Evolutionary conservation across 2,113 vertebrate genomes (phyloP).

Genomic region (Psettodes erumei): DNA sequence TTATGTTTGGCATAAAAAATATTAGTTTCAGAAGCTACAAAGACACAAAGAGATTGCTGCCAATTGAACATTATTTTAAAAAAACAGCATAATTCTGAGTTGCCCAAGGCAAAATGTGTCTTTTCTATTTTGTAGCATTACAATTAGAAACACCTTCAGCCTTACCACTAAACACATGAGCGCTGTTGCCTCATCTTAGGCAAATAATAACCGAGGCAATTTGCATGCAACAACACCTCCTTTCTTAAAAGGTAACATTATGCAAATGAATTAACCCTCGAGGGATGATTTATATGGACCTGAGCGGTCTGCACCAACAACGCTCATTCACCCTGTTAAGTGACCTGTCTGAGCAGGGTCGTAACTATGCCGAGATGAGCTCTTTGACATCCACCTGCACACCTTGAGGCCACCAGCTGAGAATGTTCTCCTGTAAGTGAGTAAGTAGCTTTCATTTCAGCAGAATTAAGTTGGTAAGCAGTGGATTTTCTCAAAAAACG

Average conservation of each 20-base stretch:
- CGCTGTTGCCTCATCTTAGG: slow-evolving; percentile 38
- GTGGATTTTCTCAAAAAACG: neutral
- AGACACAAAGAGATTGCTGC: neutral
- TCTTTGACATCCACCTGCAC: slow-evolving; percentile 6
- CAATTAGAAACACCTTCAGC: slow-evolving; percentile 49
- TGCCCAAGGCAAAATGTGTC: too few relatives aligned
- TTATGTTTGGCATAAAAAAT: slow-evolving; percentile 25
- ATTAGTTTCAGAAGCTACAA: neutral
- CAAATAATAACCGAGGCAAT: slow-evolving; percentile 42
- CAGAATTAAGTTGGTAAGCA: neutral
- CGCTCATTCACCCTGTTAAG: slow-evolving; percentile 20
- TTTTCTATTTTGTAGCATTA: too few relatives aligned
- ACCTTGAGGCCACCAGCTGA: slow-evolving; percentile 22
- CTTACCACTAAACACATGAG: slow-evolving; percentile 40
- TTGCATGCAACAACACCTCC: slow-evolving; percentile 23
- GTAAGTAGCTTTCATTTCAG: slow-evolving; percentile 14
- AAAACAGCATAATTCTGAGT: neutral
- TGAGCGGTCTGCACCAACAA: slow-evolving; percentile 22
- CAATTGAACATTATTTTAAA: slow-evolving; percentile 13
- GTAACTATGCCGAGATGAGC: neutral
- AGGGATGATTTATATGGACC: slow-evolving; percentile 45
- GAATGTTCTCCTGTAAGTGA: neutral
- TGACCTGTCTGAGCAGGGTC: slow-evolving; percentile 27
- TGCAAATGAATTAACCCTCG: slow-evolving; percentile 54
- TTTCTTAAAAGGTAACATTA: slow-evolving; percentile 63